Base-by-base conservation (phyloP, 2,797 vertebrate genomes). In the Chelidonichthys spinosus region DNA sequence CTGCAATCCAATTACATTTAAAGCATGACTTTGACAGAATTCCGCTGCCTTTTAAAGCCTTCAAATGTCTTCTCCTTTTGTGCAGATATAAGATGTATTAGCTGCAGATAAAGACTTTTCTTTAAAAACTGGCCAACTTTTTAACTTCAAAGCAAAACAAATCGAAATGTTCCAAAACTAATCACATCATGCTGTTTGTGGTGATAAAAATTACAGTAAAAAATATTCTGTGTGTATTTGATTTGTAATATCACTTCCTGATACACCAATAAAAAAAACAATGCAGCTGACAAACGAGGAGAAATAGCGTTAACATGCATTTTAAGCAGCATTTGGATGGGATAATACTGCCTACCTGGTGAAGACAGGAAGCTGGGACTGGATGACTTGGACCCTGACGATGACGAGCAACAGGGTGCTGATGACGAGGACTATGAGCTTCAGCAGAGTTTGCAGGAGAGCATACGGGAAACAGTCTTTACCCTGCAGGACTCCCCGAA, bases 361-460 rank as follows among this genome's bases (percentile, higher is more conserved):
- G 88, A 99, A 99, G 49, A 99, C 97, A 6, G 98, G 98, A 55
- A 99, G 95, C 80, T 99, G 98, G 4, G 98, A 99, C 75, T 99
- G 98, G 88, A 99, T 99, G 86, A 99, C 94, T 50, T 99, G 98
- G 63, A 99, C 98, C 87, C 98, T 95, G 81, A 99, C 49, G 73
- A 99, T 97, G 78, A 99, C 97, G 59, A 99, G 96, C 46, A 99
- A 92, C 54, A 99, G 91, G 0, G 98, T 99, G 92, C 97, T 99
- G 87, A 99, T 98, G 92, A 98, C 93, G 9, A 99, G 94, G 72
- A 99, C 97, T 53, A 99, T 96, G 69, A 99, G 96, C 82, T 99
- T 99, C 77, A 99, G 88, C 42, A 99, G 90, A 0, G 95, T 99
- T 73, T 98, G 97, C 35, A 99, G 95, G 89, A 99, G 88, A 9